Evolutionary conservation across 2,113 vertebrate species (phyloP).

Genomic region (Chroicocephalus ridibundus): DNA sequence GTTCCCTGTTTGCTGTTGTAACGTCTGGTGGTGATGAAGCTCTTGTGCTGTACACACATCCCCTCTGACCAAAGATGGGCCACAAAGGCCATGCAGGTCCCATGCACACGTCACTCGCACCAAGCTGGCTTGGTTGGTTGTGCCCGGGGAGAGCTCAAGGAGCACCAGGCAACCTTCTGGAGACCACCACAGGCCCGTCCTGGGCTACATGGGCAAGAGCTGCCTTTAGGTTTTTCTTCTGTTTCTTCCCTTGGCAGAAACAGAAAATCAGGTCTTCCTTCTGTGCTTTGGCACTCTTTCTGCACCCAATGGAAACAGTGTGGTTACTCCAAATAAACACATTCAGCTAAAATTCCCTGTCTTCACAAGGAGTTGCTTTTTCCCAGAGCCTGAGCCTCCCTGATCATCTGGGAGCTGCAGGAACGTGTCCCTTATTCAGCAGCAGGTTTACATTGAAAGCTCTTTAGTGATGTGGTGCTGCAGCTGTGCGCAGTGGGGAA

Average conservation of each 20-base stretch:
- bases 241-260: not conserved
- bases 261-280: not conserved
- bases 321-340: not conserved
- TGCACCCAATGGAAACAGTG: not conserved
- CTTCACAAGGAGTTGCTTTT: not conserved
- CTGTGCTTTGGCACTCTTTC: not conserved
- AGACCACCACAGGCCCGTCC: not conserved
- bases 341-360: not conserved
- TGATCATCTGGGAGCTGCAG: not conserved
- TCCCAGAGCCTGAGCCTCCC: not conserved
- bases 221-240: not conserved
- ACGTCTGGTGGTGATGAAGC: not conserved
- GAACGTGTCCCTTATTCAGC: not conserved
- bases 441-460: rapidly evolving
- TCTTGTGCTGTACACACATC: not conserved
- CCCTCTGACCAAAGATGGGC: not conserved
- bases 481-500: not conserved
- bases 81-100: rapidly evolving
- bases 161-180: not conserved
- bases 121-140: not conserved
- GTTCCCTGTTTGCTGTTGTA: not conserved
- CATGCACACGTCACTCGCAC: rapidly evolving
- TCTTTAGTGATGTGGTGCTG: not conserved
- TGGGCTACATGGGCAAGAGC: not conserved
- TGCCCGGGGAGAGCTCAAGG: not conserved